Base-by-base conservation (phyloP, 2,888 invertebrate species). In the Spilarctia lutea region DNA sequence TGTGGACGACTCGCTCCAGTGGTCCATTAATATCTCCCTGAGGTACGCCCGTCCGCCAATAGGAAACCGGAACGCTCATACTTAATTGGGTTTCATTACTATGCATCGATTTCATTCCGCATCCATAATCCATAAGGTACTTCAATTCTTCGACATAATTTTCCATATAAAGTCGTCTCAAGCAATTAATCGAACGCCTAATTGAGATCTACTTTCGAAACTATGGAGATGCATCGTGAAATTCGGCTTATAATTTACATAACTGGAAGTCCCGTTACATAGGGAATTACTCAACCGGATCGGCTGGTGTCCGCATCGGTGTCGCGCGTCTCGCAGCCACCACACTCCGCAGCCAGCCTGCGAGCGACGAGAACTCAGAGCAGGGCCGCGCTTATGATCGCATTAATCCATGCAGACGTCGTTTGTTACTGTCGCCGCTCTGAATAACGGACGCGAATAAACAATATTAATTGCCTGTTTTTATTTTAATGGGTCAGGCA, bases 251-350 rank as follows among this genome's bases (percentile, higher is more conserved):
- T 89, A 88, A 95, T 95, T 94, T 94, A 91, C 95, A 95, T 95
- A 95, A 95, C 95, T 94, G 92, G 95, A 94, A 88, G 93, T 93
- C 90, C 95, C 95, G 95, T 95, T 95, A 94, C 89, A 89, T 91
- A 93, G 93, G 92, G 93, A 92, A 94, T 94, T 93, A 94, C 92
- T 93, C 93, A 94, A 94, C 93, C 93, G 93, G 93, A 91, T 92
- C 92, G 85, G 82, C 83, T 83, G 85, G 85, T 84, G 87, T 83
- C 86, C 85, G 85, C 82, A 79, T 79, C 73, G 75, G 77, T 74
- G 76, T 81, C 75, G 73, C 73, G 69, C 68, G 65, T 66, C 72
- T 74, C 75, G 71, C 73, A 72, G 75, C 78, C 79, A 77, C 81
- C 52, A 74, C 79, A 77, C 75, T 75, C 11, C 72, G 35, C 75